These are phyloP conservation scores for Danio jaintianensis DNA, from an alignment of 2,797 vertebrate genomes.

Conservation along the genomic window DNA sequence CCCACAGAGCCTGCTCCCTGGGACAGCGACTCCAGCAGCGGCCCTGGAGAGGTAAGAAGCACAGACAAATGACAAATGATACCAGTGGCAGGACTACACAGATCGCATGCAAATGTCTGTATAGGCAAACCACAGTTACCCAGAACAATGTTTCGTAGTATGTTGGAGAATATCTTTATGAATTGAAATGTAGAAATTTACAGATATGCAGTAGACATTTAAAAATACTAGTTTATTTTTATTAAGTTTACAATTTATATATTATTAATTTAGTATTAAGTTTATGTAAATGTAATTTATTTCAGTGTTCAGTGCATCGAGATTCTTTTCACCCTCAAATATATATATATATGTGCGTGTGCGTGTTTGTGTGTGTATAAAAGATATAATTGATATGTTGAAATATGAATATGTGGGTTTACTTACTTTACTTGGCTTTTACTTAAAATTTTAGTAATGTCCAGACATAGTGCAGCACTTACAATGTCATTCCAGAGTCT, in stretches of 20 bases:
- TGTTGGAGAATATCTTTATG: not conserved
- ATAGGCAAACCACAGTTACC: not conserved
- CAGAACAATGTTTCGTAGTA: not conserved
- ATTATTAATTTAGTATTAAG: not conserved
- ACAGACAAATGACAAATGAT: constrained; percentile 11
- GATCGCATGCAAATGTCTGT: not conserved
- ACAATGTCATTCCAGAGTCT: not conserved
- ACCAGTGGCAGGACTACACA: not conserved
- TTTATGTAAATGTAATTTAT: not conserved
- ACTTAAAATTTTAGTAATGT: not conserved
- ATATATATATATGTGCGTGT: no score
- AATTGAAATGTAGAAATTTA: not conserved
- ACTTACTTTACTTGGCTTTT: not conserved
- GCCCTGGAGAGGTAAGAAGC: constrained; percentile 70
- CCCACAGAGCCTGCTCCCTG: constrained; percentile 60
- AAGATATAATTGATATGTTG: not conserved
- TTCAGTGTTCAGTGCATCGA: no score
- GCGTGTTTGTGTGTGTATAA: no score
- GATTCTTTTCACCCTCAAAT: no score
- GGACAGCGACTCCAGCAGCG: constrained; percentile 49
- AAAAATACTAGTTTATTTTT: not conserved
- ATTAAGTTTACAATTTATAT: no score
- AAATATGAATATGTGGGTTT: not conserved
- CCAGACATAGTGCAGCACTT: not conserved
- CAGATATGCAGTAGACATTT: not conserved